These are phyloP conservation scores for Macrocentrus cingulum DNA, from an alignment of 1,140 invertebrate genomes.

Conservation along the genomic window DNA sequence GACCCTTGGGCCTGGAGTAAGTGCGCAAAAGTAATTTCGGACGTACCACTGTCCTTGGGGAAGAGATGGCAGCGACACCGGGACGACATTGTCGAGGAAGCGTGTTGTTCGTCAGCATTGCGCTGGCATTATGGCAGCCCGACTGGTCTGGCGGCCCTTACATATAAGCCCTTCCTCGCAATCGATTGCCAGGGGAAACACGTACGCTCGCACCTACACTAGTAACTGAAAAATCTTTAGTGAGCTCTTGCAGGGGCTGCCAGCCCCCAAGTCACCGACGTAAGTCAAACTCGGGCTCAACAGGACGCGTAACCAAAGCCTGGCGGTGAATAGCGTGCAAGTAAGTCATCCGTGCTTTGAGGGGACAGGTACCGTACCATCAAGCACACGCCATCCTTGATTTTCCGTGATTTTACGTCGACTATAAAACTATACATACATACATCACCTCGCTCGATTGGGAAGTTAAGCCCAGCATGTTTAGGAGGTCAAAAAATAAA, in stretches of 20 bases:
- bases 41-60: constrained; percentile 25
- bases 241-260: constrained; percentile 13
- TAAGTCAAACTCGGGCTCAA: constrained; percentile 36
- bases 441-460: no score
- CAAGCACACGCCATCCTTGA: constrained; percentile 21
- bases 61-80: constrained; percentile 21
- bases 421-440: background rate
- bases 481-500: no score
- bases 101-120: constrained; percentile 41
- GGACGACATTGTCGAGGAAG: constrained; percentile 33
- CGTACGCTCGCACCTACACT: constrained; percentile 13
- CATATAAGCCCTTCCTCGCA: constrained; percentile 34
- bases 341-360: constrained; percentile 37
- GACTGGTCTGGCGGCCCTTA: constrained; percentile 28
- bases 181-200: constrained; percentile 19
- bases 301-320: constrained; percentile 38
- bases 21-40: constrained; percentile 31
- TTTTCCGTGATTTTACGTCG: background rate
- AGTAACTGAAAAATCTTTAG: constrained; percentile 18
- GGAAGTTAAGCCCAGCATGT: no score
- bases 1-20: constrained; percentile 30
- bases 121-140: constrained; percentile 34
- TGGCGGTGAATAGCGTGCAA: constrained; percentile 49
- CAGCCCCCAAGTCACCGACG: constrained; percentile 27
- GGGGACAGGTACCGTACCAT: constrained; percentile 49